Conservation (phyloP, 2,888 invertebrate species). For the Lottia scabra region DNA sequence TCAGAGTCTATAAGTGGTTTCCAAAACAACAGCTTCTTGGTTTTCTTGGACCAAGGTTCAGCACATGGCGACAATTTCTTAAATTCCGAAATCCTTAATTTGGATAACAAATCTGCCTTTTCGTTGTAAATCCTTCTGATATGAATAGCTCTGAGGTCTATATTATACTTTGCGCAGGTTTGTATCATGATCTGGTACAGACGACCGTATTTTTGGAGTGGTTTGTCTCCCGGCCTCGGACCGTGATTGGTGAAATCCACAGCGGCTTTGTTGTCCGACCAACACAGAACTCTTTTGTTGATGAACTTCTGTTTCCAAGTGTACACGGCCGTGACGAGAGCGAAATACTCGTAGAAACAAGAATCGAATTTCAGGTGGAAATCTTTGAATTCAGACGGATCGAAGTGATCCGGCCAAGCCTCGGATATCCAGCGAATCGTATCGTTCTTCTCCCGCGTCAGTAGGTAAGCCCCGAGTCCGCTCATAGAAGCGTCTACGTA, state of each 20-base stretch:
- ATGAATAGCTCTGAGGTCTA: conserved; percentile 34
- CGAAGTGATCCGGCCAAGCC: conserved; percentile 31
- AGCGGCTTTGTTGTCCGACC: conserved; percentile 33
- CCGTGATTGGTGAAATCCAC: conserved; percentile 37
- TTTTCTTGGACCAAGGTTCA: conserved; percentile 35
- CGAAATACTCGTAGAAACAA: conserved; percentile 41
- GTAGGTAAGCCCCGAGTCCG: conserved; percentile 47
- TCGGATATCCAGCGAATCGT: conserved; percentile 39
- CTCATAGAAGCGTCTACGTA: conserved; percentile 42
- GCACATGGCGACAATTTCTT: conserved; percentile 40
- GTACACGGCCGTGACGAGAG: conserved; percentile 40
- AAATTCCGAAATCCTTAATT: conserved; percentile 34
- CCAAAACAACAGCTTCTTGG: conserved; percentile 46
- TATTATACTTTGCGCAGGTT: conserved; percentile 34
- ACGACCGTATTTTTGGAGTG: conserved; percentile 8
- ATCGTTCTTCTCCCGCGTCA: conserved; percentile 24
- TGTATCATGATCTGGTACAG: conserved; percentile 29
- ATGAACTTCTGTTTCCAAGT: conserved; percentile 54
- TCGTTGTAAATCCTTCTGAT: conserved; percentile 36
- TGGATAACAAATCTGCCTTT: conserved; percentile 45
- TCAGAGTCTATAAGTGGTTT: conserved; percentile 24
- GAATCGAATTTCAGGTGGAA: conserved; percentile 19
- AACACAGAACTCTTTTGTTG: conserved; percentile 36
- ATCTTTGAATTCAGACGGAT: background rate
- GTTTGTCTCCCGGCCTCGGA: conserved; percentile 2